Evolutionary conservation across 2,797 vertebrate species (phyloP).

Genomic region (Oryzias dopingdopingensis): DNA sequence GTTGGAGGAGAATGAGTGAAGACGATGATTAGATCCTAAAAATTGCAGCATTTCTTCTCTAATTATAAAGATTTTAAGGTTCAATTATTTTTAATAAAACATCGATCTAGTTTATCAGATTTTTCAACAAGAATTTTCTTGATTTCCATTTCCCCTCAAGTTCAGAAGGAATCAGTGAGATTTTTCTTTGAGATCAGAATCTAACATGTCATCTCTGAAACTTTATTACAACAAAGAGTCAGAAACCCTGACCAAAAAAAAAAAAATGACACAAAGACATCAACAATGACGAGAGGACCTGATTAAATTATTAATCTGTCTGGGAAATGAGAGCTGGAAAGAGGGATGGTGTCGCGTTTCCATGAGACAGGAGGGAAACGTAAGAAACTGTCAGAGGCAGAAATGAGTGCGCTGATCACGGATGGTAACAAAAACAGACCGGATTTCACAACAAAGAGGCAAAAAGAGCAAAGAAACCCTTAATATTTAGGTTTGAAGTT

Average conservation of each 20-base stretch:
- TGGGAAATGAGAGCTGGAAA: conserved; percentile 67
- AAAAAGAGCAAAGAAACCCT: not conserved
- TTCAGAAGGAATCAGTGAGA: not conserved
- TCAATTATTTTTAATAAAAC: too few relatives aligned
- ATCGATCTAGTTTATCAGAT: too few relatives aligned
- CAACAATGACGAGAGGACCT: conserved; percentile 29
- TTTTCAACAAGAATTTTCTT: too few relatives aligned
- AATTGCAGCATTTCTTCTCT: too few relatives aligned
- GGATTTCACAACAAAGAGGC: conserved; percentile 49
- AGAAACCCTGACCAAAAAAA: not conserved
- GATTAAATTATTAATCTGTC: conserved; percentile 76
- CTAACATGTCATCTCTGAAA: not conserved
- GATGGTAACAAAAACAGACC: not conserved
- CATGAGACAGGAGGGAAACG: conserved; percentile 6
- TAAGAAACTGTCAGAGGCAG: conserved; percentile 11
- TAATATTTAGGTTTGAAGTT: too few relatives aligned
- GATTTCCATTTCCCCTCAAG: not conserved
- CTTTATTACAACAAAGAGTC: not conserved
- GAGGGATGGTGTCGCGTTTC: conserved; percentile 57
- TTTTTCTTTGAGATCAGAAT: not conserved
- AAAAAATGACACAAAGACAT: conserved; percentile 11
- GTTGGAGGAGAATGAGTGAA: not conserved
- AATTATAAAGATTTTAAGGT: too few relatives aligned
- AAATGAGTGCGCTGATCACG: conserved; percentile 1
- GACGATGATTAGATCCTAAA: too few relatives aligned